Conservation (phyloP, 2,797 vertebrate genomes). For the Momotus momota region DNA sequence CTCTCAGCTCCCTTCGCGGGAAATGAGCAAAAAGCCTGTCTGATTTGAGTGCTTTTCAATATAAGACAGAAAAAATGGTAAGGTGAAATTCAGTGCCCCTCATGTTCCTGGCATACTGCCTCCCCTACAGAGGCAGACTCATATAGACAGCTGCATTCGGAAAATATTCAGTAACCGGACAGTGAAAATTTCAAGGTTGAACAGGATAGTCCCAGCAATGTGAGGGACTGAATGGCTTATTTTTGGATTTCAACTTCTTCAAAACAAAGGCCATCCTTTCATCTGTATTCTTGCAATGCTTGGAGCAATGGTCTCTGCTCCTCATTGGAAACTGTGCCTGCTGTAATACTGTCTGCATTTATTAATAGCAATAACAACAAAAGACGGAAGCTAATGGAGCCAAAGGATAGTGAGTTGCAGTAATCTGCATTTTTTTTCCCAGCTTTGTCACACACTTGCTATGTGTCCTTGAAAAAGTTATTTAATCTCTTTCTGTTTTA, state of each 20-base stretch:
- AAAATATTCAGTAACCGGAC: background rate
- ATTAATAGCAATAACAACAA: slow-evolving; percentile 45
- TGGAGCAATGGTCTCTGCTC: background rate
- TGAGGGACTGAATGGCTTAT: background rate
- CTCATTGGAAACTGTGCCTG: background rate
- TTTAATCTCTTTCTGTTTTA: slow-evolving; percentile 43
- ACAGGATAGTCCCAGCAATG: background rate
- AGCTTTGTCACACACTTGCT: slow-evolving; percentile 33
- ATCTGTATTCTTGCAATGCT: background rate
- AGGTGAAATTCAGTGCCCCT: background rate
- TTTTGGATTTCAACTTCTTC: background rate
- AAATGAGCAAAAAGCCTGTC: slow-evolving; percentile 25
- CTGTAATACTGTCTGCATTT: background rate
- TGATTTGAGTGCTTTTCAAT: background rate
- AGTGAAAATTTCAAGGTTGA: background rate
- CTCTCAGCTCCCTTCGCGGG: background rate
- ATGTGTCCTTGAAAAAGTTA: slow-evolving; percentile 33
- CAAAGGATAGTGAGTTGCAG: slow-evolving; percentile 10
- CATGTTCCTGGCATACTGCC: background rate
- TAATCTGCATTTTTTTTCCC: slow-evolving; percentile 36
- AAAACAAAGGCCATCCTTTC: background rate
- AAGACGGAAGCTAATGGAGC: slow-evolving; percentile 44
- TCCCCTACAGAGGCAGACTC: background rate
- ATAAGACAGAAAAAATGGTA: background rate
- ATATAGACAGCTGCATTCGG: background rate